A percentile compares a stretch with the other conserved stretches of the same genome.
These are phyloP conservation scores for Istiophorus platypterus DNA, from an alignment of 2,113 vertebrate species.

Conservation along the genomic window DNA sequence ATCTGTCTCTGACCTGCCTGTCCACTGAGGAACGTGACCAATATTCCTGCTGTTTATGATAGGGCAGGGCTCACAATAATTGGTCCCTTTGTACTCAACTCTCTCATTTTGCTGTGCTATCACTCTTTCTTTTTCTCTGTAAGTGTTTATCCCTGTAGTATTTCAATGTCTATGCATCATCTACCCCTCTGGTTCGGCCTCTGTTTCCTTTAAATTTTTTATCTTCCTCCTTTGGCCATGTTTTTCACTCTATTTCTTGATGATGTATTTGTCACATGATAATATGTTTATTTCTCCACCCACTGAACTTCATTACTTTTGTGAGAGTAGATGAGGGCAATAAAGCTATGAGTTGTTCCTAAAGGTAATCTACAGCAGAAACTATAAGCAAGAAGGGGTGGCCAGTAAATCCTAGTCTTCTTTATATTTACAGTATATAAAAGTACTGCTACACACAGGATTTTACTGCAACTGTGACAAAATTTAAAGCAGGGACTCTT, in stretches of 20 bases:
- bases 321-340: background rate
- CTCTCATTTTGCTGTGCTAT: background rate
- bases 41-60: conserved; percentile 7
- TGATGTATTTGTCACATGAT: too few species aligned
- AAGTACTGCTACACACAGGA: background rate
- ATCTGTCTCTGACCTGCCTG: background rate
- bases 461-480: background rate
- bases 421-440: background rate
- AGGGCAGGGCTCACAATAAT: background rate
- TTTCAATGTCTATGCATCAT: background rate
- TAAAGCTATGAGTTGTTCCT: background rate
- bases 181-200: background rate
- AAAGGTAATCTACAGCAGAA: background rate
- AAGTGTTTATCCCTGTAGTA: conserved; percentile 3
- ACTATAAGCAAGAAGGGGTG: background rate
- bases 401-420: background rate
- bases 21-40: conserved; percentile 8
- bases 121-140: background rate
- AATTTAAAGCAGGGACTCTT: background rate
- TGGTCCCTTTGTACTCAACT: conserved; percentile 21
- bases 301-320: conserved; percentile 15
- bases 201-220: background rate
- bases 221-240: too few species aligned
- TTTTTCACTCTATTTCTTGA: too few species aligned
- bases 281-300: background rate